Evolutionary conservation across 2,113 vertebrate species (phyloP), one percentile per base, ranked within the genome.

Genomic region (Psephotus haematonotus): DNA sequence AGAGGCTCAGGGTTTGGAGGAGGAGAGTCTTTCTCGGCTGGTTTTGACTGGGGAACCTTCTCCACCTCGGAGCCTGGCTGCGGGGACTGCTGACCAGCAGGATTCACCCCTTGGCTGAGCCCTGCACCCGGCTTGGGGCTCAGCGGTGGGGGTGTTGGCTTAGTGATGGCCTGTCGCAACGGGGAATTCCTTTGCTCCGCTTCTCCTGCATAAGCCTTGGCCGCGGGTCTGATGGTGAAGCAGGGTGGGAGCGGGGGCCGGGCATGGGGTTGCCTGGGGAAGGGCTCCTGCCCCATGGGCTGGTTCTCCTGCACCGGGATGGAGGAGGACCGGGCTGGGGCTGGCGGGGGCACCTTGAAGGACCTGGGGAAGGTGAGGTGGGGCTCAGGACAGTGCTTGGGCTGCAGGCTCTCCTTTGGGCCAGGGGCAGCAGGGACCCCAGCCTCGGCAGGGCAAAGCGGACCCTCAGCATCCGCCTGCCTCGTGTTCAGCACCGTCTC

Each of bases 321-420:
- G 91, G 98, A 98, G 9, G 98, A 98, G 23, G 96, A 97, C 15
- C 98, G 97, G 15, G 97, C 93, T 5, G 98, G 98, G 28, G 98
- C 95, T 1, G 98, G 97, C 2, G 98, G 98, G 3, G 98, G 98
- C 82, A 98, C 96, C 93, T 98, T 98, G 88, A 97, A 97, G 7
- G 97, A 97, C 43, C 97, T 96, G 72, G 98, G 97, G 65, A 98
- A 98, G 69, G 98, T 98, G 43, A 98, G 97, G 62, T 98, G 98
- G 46, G 98, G 92, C 44, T 98, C 92, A 0, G 92, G 95, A 94
- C 84, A 46, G 47, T 63, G 60, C 41, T 95, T 96, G 53, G 92
- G 74, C 53, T 96, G 85, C 27, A 37, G 90, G 33, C 59, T 93
- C 67, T 92, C 97, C 35, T 88, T 96, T 10, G 93, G 92, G 49